These are phyloP conservation scores for Archocentrus centrarchus DNA, from an alignment of 2,113 vertebrate genomes.

Conservation along the genomic window DNA sequence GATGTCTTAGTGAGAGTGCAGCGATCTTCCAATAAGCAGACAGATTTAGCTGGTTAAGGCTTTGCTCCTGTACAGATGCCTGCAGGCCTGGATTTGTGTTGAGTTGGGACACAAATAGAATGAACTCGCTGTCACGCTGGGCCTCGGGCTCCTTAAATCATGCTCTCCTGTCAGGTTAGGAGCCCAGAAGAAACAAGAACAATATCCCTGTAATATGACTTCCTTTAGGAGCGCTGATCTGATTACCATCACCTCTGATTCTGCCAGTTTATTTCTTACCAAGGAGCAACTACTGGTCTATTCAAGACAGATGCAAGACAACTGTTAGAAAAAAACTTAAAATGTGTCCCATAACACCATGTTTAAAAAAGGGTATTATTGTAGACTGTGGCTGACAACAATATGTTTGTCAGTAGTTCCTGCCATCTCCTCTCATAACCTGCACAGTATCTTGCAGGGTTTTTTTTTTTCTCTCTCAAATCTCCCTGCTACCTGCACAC, in stretches of 20 bases:
- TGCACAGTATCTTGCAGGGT: neutral
- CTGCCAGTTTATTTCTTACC: neutral
- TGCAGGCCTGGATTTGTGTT: constrained; percentile 32
- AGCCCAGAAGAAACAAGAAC: neutral
- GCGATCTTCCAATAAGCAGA: constrained; percentile 5
- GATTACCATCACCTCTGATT: neutral
- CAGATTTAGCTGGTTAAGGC: constrained; percentile 19
- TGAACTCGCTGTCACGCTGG: neutral
- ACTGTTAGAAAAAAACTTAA: neutral
- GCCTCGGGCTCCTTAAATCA: neutral
- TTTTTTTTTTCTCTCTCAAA: neutral
- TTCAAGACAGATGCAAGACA: neutral
- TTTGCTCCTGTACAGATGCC: constrained; percentile 33
- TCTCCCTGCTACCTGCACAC: too few relatives aligned
- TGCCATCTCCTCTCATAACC: neutral
- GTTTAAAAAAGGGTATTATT: neutral
- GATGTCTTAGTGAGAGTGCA: neutral
- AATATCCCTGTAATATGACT: neutral
- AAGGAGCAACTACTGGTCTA: too few relatives aligned
- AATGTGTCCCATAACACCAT: neutral
- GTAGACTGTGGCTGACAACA: neutral
- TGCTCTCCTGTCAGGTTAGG: neutral
- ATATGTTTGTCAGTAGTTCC: neutral
- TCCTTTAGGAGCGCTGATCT: neutral
- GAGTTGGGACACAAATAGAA: constrained; percentile 34